phyloP scores from a whole-genome alignment of 2,888 invertebrate genomes.

The Bimastos eiseni region DNA sequence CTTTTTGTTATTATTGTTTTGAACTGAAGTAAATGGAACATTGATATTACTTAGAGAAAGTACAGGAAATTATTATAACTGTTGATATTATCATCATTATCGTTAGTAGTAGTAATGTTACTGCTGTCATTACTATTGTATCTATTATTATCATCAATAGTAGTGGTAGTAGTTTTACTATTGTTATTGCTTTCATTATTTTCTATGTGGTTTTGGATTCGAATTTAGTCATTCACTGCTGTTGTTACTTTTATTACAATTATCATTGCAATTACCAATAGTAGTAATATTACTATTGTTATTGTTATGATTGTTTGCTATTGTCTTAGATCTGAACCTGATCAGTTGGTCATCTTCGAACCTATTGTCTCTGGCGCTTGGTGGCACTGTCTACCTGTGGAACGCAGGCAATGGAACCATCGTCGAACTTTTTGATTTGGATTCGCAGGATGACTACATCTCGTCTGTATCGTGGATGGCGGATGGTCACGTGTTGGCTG shows the following conservation, averaged over 20 bases:
- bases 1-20: neutral
- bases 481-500: conserved; percentile 76
- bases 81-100: too few species aligned
- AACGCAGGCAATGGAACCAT: conserved; percentile 80
- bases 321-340: conserved; percentile 75
- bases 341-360: conserved; percentile 93
- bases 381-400: conserved; percentile 85
- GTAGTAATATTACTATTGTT: neutral
- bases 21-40: neutral
- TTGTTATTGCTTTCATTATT: neutral
- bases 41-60: too few species aligned
- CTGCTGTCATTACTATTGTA: neutral
- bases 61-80: too few species aligned
- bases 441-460: conserved; percentile 69
- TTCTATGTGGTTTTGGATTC: conserved; percentile 67
- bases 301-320: neutral
- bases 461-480: conserved; percentile 80
- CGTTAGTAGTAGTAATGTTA: too few species aligned
- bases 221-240: conserved; percentile 89
- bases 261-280: neutral
- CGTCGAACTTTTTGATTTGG: conserved; percentile 73
- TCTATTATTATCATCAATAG: neutral
- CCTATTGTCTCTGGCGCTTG: conserved; percentile 88
- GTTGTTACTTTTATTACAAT: neutral
- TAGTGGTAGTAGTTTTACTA: neutral